A percentile compares a stretch with the other conserved stretches of the same genome.
phyloP scores from a whole-genome alignment of 2,797 vertebrate species.

The Coregonus ussuriensis region DNA sequence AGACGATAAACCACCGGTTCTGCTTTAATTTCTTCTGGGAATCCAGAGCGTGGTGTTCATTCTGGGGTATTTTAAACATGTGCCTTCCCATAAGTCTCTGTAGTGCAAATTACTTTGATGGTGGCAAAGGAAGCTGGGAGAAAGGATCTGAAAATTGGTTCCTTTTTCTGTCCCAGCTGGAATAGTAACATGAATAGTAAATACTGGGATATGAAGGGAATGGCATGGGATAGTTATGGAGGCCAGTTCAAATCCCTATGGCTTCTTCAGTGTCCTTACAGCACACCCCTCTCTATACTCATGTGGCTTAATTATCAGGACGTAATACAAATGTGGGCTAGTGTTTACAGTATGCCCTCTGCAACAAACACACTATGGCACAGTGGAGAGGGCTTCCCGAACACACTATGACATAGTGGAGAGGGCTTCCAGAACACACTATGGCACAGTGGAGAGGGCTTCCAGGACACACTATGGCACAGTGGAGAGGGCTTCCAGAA shows the following conservation, averaged over 20 bases:
- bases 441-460: too few species aligned
- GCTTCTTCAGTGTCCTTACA: constrained; percentile 33
- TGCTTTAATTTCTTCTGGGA: constrained; percentile 74
- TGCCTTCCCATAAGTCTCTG: constrained; percentile 52
- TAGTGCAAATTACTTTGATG: constrained; percentile 60
- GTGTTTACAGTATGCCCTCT: constrained; percentile 8
- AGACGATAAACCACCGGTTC: constrained; percentile 49
- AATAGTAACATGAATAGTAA: constrained; percentile 46
- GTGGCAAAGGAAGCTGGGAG: constrained; percentile 34
- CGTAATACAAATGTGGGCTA: constrained; percentile 47
- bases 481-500: too few species aligned
- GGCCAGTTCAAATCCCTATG: constrained; percentile 38
- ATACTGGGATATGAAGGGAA: constrained; percentile 35
- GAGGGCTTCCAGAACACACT: too few species aligned
- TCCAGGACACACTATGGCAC: too few species aligned
- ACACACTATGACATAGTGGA: too few species aligned
- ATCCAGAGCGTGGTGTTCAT: constrained; percentile 42
- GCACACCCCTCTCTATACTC: constrained; percentile 38
- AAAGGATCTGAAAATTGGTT: constrained; percentile 39
- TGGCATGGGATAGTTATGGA: constrained; percentile 35
- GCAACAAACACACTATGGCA: constrained; percentile 15
- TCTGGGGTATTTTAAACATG: constrained; percentile 55
- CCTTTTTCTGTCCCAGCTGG: constrained; percentile 45
- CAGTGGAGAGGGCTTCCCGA: background rate
- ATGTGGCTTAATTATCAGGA: constrained; percentile 52